Evolutionary conservation across 1,140 invertebrate genomes (phyloP), one percentile per base, ranked within the genome.

Genomic region (Halotydeus destructor): DNA sequence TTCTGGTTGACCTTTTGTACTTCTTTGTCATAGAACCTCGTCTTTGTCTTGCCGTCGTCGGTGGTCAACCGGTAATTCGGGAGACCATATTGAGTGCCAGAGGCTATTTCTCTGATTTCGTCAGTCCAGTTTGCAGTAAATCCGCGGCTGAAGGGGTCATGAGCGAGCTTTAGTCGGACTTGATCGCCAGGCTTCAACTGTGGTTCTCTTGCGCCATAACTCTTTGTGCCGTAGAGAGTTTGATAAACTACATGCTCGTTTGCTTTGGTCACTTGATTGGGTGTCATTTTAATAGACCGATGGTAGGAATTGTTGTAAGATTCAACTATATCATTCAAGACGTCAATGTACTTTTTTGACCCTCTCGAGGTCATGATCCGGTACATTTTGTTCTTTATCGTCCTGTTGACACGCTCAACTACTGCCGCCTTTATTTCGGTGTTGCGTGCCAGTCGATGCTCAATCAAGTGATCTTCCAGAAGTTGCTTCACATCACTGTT

Each of bases 351-450:
- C 25, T 57, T 56, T 43, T 59, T 54, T 22, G 50, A 56, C 5
- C 60, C 60, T 18, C 54, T 49, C 38, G 55, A 43, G 49, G 56
- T 61, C 47, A 66, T 65, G 37, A 49, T 60, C 38, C 54, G 56
- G 48, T 52, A 66, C 50, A 66, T 55, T 49, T 55, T 58, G 14
- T 38, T 48, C 55, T 64, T 65, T 33, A 67, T 41, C n/a, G 58
- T 65, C 48, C 58, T 47, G 50, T 62, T 62, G 38, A 64, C 60
- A 41, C 63, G 34, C 53, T 66, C 64, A 32, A 58, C 56, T 34
- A 62, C 55, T 16, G 55, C 52, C n/a, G 60, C 60, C 55, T 67
- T 69, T 34, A 18, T 25, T 27, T 49, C 50, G 40, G 49, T 55
- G 53, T 55, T 60, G 16, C 59, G 61, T 3, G 50, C 57, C 6